Evolutionary conservation across 2,888 invertebrate genomes (phyloP).

Genomic region (Scotopteryx bipunctaria): DNA sequence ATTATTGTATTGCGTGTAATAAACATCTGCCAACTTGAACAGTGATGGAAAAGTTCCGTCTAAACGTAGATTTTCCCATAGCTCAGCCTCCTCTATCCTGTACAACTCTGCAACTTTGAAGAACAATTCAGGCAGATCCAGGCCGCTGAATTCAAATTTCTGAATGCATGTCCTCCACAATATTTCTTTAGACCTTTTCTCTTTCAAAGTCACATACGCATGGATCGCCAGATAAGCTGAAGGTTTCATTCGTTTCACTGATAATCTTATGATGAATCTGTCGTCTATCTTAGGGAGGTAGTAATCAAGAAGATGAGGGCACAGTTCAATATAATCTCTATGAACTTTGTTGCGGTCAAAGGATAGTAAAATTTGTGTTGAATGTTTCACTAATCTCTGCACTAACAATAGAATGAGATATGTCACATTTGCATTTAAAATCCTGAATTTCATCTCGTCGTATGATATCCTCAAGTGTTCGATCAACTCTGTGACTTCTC

Average conservation of each 20-base stretch:
- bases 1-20: slow-evolving; percentile 12
- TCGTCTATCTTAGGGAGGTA: slow-evolving; percentile 10
- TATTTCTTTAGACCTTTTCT: slow-evolving; percentile 14
- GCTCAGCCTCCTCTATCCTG: slow-evolving; percentile 10
- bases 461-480: slow-evolving; percentile 13
- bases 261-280: slow-evolving; percentile 1
- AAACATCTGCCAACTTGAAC: slow-evolving; percentile 14
- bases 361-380: slow-evolving; percentile 10
- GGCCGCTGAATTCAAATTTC: slow-evolving; percentile 26
- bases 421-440: slow-evolving; percentile 22
- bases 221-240: slow-evolving; percentile 19
- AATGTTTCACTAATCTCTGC: slow-evolving; percentile 16
- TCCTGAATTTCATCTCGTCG: slow-evolving; percentile 20
- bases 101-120: slow-evolving; percentile 23
- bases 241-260: neutral
- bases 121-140: slow-evolving; percentile 25
- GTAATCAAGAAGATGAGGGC: slow-evolving; percentile 21
- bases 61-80: slow-evolving; percentile 22
- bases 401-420: slow-evolving; percentile 24
- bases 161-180: slow-evolving; percentile 16
- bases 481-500: slow-evolving; percentile 14
- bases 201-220: slow-evolving; percentile 18
- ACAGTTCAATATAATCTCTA: slow-evolving; percentile 21
- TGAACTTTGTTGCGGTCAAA: slow-evolving; percentile 15
- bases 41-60: slow-evolving; percentile 6